Evolutionary conservation across 53 echinoderm and acorn worm genomes (phyloP), one percentile per base, ranked within the genome.

Genomic region (Apostichopus leukothele): DNA sequence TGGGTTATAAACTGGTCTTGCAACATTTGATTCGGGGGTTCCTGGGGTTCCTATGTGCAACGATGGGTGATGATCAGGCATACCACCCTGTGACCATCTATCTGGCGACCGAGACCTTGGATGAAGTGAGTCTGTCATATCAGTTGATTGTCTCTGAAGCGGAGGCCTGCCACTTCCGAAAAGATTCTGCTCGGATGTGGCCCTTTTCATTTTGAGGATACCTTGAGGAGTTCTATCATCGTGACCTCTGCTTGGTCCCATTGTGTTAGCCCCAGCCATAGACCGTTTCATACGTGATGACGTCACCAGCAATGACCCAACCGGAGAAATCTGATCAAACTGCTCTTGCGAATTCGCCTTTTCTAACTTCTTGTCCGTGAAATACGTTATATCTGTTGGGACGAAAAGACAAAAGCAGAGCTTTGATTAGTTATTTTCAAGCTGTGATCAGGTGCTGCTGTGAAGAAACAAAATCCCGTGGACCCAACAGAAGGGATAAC

Each of bases 361-460:
- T 78, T 96, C 96, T 71, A 96, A 50, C 63, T 90, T 88, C 80
- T 96, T 96, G 88, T 96, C 96, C 1, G 93, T 90, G 84, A 96
- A 95, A 73, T 91, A 96, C 25, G 96, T 92, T 61, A 96, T 93
- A 88, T 96, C 96, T 96, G 90, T 13, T 21, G 86, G 54, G 3
- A 39, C 39, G 39, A 57, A 57, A 57, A 10, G 10, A 57, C 10
- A 9, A 57, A 57, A 57, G 57, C 39, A 39, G 39, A 39, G 39
- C 39, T 39, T 39, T 39, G 39, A 39, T 39, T 39, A 39, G 39
- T 39, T 39, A 39, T 39, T 3, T 39, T 39, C 39, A 39, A 39
- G 39, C 39, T 39, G 39, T 39, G 39, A 39, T 39, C 39, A 39
- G 39, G 39, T 39, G 39, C 39, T 39, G 39, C 39, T 39, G 39